Evolutionary conservation across 2,797 vertebrate genomes (phyloP).

Genomic region (Betta splendens): DNA sequence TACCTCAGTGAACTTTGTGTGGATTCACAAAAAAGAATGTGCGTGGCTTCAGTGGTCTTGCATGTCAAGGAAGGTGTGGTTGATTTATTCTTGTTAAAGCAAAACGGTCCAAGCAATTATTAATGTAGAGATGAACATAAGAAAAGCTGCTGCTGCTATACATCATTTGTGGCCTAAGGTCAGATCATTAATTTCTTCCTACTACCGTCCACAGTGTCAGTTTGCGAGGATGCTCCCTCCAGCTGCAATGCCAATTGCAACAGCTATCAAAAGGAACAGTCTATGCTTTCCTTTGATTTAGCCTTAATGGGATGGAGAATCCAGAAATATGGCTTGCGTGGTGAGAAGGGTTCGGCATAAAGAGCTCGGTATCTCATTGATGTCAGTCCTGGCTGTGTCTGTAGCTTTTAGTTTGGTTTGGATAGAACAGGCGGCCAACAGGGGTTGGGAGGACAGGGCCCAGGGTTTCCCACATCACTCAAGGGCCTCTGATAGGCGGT

Average conservation of each 20-base stretch:
- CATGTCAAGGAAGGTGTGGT: constrained; percentile 32
- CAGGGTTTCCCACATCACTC: constrained; percentile 85
- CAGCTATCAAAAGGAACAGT: constrained; percentile 52
- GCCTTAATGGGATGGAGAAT: constrained; percentile 55
- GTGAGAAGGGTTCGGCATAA: constrained; percentile 77
- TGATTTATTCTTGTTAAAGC: constrained; percentile 38
- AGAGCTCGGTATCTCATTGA: constrained; percentile 76
- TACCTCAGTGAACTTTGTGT: constrained; percentile 15
- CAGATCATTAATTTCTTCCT: constrained; percentile 45
- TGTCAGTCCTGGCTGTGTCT: constrained; percentile 78
- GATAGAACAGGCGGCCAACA: constrained; percentile 76
- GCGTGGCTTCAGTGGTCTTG: constrained; percentile 18
- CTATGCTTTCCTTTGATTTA: constrained; percentile 59
- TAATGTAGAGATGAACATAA: constrained; percentile 49
- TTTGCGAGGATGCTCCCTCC: constrained; percentile 54
- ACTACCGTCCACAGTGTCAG: constrained; percentile 28
- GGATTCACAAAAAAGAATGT: constrained; percentile 30
- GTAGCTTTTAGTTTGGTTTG: constrained; percentile 82
- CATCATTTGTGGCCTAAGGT: constrained; percentile 29
- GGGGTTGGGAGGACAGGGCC: constrained; percentile 78
- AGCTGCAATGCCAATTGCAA: constrained; percentile 41
- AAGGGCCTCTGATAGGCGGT: constrained; percentile 82
- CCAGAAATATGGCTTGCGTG: constrained; percentile 66
- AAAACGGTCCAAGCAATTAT: constrained; percentile 37
- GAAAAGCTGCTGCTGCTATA: constrained; percentile 33